These are phyloP conservation scores for Macropus fuliginosus DNA, from an alignment of 2,797 vertebrate genomes.

Conservation along the genomic window DNA sequence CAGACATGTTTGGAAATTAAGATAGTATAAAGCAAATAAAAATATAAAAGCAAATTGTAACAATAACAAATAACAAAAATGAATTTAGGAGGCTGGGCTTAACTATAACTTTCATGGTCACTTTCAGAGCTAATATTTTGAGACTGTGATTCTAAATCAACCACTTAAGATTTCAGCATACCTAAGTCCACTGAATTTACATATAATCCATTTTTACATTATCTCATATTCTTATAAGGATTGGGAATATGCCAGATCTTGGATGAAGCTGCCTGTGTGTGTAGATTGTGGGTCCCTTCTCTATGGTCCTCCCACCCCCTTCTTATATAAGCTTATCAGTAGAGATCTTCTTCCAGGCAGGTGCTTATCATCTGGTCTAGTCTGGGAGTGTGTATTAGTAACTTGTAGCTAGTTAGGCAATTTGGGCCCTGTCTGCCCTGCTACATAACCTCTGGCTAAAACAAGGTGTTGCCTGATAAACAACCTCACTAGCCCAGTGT, in stretches of 20 bases:
- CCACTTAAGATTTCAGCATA: neutral
- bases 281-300: neutral
- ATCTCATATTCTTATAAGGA: constrained; percentile 44
- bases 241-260: constrained; percentile 47
- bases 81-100: constrained; percentile 22
- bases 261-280: constrained; percentile 66
- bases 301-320: neutral
- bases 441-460: constrained; percentile 76
- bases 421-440: constrained; percentile 55
- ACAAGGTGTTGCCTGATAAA: constrained; percentile 75
- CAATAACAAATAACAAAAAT: neutral
- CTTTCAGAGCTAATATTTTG: constrained; percentile 72
- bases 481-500: constrained; percentile 59
- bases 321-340: constrained; percentile 72
- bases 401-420: constrained; percentile 71
- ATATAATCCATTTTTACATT: constrained; percentile 71
- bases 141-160: constrained; percentile 9
- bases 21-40: neutral
- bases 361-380: constrained; percentile 75
- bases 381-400: constrained; percentile 63
- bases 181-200: constrained; percentile 70
- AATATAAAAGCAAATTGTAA: neutral
- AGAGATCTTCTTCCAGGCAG: constrained; percentile 68
- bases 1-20: neutral
- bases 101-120: constrained; percentile 58